Base-by-base conservation (phyloP, 2,113 vertebrate species). In the Rhabdomys dilectus region DNA sequence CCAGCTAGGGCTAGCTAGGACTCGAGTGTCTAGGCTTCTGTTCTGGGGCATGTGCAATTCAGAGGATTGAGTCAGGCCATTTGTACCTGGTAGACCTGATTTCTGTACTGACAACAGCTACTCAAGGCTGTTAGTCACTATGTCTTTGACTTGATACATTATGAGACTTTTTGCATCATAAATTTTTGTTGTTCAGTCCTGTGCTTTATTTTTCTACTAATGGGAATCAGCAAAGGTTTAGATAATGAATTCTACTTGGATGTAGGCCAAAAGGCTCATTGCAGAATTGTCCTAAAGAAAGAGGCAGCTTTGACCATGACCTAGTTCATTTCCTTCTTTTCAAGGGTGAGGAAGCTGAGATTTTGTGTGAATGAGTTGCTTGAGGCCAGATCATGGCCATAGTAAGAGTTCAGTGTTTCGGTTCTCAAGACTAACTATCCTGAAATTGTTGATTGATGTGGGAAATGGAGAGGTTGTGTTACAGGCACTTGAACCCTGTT, bases 361-460 rank as follows among this genome's bases (percentile, higher is more conserved):
- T 93, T 93, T 91, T 60, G 8, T 91, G 34, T 88, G 39, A 68
- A 13, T 91, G 42, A 45, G 22, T 96, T 95, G 56, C 53, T 96
- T 89, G 60, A 91, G 51, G 60, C 73, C n/a, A 84, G 24, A n/a
- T 84, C 82, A 53, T 81, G 24, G 45, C 36, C 56, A 24, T 22
- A 84, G 39, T 70, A 62, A 93, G 39, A 82, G 42, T 34, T 48
- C 6, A 4, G 9, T 96, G 72, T 15, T 77, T 91, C 68, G 73
- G 1, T 31, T n/a, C 10, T 70, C 31, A 51, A 91, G 36, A 24
- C 80, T 93, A 76, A 56, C 15, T 75, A 36, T 66, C 73, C 12
- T 95, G 36, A 95, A 76, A 68, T 48, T 56, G 64, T 70, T 24
- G 11, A 24, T 76, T 86, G 75, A 68, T 53, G 8, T 91, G 88